Evolutionary conservation across 1,140 invertebrate genomes (phyloP).

Genomic region (Drosophila arizonae): DNA sequence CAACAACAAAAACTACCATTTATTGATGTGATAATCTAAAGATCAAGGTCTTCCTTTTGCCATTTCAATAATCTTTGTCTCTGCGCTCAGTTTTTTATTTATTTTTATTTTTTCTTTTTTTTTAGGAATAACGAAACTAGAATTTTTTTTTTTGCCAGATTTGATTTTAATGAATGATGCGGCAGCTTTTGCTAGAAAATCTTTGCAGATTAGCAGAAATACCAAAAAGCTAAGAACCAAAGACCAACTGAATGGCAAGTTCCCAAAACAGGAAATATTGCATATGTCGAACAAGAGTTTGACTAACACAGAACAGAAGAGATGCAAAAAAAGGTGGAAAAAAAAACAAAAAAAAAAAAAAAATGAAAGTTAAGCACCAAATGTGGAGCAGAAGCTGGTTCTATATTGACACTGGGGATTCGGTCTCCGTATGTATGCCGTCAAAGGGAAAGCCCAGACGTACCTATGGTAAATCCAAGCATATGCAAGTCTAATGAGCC

Average conservation of each 20-base stretch:
- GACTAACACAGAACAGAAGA: not conserved
- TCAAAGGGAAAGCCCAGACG: not conserved
- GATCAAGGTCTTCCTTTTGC: slow-evolving; percentile 79
- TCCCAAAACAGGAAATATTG: slow-evolving; percentile 20
- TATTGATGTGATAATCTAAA: slow-evolving; percentile 81
- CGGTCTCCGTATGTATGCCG: not conserved
- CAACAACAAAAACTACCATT: slow-evolving; percentile 60
- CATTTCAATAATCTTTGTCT: slow-evolving; percentile 68
- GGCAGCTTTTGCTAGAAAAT: slow-evolving; percentile 20
- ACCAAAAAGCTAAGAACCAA: not conserved
- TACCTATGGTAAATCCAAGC: slow-evolving; percentile 4
- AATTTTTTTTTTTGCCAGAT: slow-evolving; percentile 27
- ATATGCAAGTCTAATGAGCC: slow-evolving; percentile 40
- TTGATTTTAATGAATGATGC: slow-evolving; percentile 36
- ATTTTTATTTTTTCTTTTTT: not conserved
- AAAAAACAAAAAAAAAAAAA: not conserved
- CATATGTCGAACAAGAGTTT: slow-evolving; percentile 18
- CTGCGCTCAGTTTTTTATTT: slow-evolving; percentile 30
- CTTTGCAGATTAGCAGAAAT: slow-evolving; percentile 14
- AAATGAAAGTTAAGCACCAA: slow-evolving; percentile 37
- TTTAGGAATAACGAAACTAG: slow-evolving; percentile 42
- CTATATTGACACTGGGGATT: slow-evolving; percentile 33
- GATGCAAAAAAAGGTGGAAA: not conserved
- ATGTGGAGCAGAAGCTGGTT: slow-evolving; percentile 25
- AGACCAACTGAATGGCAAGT: slow-evolving; percentile 2